Percentiles rank a stretch among this genome's conserved stretches.
Evolutionary conservation across 2,797 vertebrate genomes (phyloP).

Genomic region (Smutsia gigantea): DNA sequence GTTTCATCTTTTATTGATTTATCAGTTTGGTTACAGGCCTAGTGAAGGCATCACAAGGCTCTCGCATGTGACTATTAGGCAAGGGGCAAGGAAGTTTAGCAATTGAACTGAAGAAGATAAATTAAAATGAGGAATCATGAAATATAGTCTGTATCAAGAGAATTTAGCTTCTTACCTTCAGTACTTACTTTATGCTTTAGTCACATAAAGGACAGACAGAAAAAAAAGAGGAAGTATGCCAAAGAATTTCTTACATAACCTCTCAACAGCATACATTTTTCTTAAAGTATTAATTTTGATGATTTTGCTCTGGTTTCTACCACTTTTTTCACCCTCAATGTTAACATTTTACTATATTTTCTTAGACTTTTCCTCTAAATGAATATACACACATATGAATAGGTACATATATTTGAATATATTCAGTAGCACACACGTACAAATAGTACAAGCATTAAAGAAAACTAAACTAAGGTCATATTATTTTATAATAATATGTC

Average conservation of each 20-base stretch:
- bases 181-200: not conserved
- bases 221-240: not conserved
- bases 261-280: not conserved
- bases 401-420: not conserved
- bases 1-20: not conserved
- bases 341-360: not conserved
- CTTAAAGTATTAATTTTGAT: not conserved
- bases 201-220: not conserved
- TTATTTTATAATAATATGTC: not conserved
- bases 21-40: not conserved
- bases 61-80: not conserved
- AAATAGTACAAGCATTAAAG: not conserved
- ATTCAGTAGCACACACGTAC: not conserved
- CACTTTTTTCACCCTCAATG: not conserved
- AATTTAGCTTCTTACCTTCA: not conserved
- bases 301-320: not conserved
- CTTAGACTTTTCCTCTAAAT: not conserved
- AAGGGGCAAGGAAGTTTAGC: not conserved
- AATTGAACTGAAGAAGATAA: not conserved
- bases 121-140: not conserved
- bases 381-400: not conserved
- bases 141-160: not conserved
- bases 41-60: not conserved
- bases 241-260: not conserved
- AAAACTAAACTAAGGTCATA: not conserved